Evolutionary conservation across 2,888 invertebrate species (phyloP).

Genomic region (Malthinus flaveolus): DNA sequence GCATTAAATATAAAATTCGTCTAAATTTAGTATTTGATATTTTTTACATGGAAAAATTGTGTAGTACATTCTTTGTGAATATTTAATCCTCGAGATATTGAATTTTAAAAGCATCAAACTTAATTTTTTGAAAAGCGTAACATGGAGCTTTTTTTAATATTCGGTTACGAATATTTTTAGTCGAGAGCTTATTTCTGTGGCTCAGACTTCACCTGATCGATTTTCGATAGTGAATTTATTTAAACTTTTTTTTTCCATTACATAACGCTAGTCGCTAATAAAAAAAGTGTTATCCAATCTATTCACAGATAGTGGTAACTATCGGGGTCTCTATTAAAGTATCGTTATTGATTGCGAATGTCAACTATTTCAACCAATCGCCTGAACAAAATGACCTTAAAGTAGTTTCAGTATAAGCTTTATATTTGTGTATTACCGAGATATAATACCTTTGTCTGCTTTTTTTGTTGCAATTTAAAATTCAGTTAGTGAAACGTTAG

Average conservation of each 20-base stretch:
- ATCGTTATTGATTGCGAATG: slow-evolving; percentile 23
- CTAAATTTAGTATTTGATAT: too few relatives aligned
- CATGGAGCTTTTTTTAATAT: not conserved
- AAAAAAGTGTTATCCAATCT: not conserved
- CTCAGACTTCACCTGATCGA: too few relatives aligned
- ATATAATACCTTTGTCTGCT: too few relatives aligned
- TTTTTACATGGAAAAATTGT: not conserved
- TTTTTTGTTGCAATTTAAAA: too few relatives aligned
- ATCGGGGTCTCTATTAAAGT: slow-evolving; percentile 21
- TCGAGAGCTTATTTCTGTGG: too few relatives aligned
- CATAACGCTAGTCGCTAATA: not conserved
- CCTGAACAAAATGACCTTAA: too few relatives aligned
- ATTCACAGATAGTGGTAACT: slow-evolving; percentile 13
- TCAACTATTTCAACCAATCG: slow-evolving; percentile 11
- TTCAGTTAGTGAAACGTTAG: too few relatives aligned
- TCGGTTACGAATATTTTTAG: not conserved
- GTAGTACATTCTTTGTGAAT: not conserved
- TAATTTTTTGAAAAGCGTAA: slow-evolving; percentile 38
- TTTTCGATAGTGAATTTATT: too few relatives aligned
- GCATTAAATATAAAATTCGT: too few relatives aligned
- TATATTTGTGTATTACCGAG: too few relatives aligned
- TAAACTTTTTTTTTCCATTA: too few relatives aligned
- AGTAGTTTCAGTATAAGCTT: too few relatives aligned
- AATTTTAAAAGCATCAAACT: not conserved
- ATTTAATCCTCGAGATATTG: not conserved